These are phyloP conservation scores for Megalonaias nervosa DNA, from an alignment of 1,140 invertebrate species.

Conservation along the genomic window DNA sequence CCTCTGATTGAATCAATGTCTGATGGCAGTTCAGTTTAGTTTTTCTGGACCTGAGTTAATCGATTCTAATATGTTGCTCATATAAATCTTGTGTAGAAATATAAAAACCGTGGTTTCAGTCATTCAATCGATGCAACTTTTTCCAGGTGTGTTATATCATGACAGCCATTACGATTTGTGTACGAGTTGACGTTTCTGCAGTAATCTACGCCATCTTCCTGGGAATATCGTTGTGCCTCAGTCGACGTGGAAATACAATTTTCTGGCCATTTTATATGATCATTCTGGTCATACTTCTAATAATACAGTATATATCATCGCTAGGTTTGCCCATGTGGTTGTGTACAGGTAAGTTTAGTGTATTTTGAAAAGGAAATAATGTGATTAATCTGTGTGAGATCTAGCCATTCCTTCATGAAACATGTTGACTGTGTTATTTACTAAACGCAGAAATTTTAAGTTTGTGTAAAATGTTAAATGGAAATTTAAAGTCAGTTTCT, in stretches of 20 bases:
- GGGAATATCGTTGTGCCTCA: slow-evolving; percentile 81
- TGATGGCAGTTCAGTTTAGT: too few relatives aligned
- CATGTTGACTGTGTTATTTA: too few relatives aligned
- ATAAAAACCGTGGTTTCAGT: neutral
- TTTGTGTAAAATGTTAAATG: too few relatives aligned
- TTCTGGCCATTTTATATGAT: slow-evolving; percentile 91
- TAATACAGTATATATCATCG: slow-evolving; percentile 89
- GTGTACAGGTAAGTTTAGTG: slow-evolving; percentile 69
- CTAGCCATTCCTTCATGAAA: too few relatives aligned
- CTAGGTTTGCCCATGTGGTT: slow-evolving; percentile 87
- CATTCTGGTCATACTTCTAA: slow-evolving; percentile 85
- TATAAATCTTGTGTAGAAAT: too few relatives aligned
- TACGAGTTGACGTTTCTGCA: slow-evolving; percentile 92
- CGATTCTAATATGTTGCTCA: too few relatives aligned
- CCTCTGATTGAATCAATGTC: too few relatives aligned
- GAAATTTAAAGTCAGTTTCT: too few relatives aligned
- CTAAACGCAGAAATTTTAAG: too few relatives aligned
- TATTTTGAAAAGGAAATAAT: too few relatives aligned
- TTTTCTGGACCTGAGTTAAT: too few relatives aligned
- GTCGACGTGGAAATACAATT: slow-evolving; percentile 78
- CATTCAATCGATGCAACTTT: slow-evolving; percentile 4
- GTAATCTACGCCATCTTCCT: slow-evolving; percentile 91
- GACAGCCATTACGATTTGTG: slow-evolving; percentile 89
- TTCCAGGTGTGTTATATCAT: slow-evolving; percentile 88
- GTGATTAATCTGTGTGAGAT: too few relatives aligned